A percentile compares a stretch with the other conserved stretches of the same genome.
These are phyloP conservation scores for Siniperca knerii DNA, from an alignment of 2,113 vertebrate genomes.

Conservation along the genomic window DNA sequence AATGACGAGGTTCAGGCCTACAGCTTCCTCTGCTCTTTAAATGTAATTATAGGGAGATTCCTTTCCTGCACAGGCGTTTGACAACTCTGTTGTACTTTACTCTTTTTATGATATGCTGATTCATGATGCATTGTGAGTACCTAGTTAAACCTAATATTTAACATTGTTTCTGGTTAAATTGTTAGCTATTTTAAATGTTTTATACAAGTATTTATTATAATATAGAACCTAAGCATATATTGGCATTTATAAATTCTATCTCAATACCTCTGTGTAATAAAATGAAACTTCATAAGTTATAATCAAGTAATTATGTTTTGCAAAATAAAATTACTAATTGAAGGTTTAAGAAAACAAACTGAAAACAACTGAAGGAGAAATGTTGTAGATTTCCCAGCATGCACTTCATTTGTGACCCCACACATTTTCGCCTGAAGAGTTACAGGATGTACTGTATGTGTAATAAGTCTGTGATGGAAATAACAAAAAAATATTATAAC, in stretches of 20 bases:
- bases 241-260: neutral
- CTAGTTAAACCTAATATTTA: constrained; percentile 4
- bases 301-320: neutral
- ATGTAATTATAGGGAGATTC: constrained; percentile 70
- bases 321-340: neutral
- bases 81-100: constrained; percentile 47
- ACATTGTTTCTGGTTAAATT: constrained; percentile 8
- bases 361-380: neutral
- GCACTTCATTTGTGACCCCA: neutral
- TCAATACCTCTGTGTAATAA: neutral
- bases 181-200: neutral
- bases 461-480: constrained; percentile 12
- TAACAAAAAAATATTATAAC: neutral
- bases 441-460: constrained; percentile 9
- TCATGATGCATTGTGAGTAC: constrained; percentile 22
- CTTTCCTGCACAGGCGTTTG: constrained; percentile 37
- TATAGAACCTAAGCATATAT: neutral
- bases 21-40: constrained; percentile 74
- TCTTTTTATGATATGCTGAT: constrained; percentile 39
- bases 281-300: neutral
- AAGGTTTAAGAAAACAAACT: neutral
- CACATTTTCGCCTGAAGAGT: constrained; percentile 15
- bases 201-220: neutral
- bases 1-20: constrained; percentile 71
- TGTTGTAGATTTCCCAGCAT: constrained; percentile 9